These are phyloP conservation scores for Phenganax stokvisi DNA, from an alignment of 92 coral and sea anemone genomes.

Conservation along the genomic window DNA sequence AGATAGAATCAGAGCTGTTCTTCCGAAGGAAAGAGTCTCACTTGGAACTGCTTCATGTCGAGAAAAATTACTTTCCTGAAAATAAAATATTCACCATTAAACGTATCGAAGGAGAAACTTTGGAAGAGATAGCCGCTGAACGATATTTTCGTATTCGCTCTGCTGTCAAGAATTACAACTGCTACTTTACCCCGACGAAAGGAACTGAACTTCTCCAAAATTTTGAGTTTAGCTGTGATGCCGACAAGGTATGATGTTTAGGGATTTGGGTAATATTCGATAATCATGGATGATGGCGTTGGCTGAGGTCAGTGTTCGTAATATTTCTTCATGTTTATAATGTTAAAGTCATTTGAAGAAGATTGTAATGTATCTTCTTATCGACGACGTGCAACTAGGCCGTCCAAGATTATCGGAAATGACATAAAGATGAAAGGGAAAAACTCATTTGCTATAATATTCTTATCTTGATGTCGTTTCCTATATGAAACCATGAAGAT, in stretches of 20 bases:
- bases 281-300: too few relatives aligned
- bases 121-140: neutral
- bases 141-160: constrained; percentile 5
- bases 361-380: too few relatives aligned
- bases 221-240: constrained; percentile 3
- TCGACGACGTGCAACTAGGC: too few relatives aligned
- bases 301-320: too few relatives aligned
- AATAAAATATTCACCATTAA: constrained; percentile 1
- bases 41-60: neutral
- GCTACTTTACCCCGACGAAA: neutral
- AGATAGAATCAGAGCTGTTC: neutral
- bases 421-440: too few relatives aligned
- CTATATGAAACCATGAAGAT: neutral
- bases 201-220: constrained; percentile 25
- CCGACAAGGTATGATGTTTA: constrained; percentile 25
- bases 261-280: neutral
- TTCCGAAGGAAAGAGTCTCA: neutral
- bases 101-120: neutral
- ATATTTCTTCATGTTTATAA: too few relatives aligned
- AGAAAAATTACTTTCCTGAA: neutral
- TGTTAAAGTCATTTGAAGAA: too few relatives aligned
- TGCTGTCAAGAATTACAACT: neutral
- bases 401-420: too few relatives aligned
- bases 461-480: neutral
- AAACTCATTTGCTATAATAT: too few relatives aligned